A percentile compares a stretch with the other conserved stretches of the same genome.
These are phyloP conservation scores for Cryptocephalus primarius DNA, from an alignment of 2,888 invertebrate genomes.

Conservation along the genomic window DNA sequence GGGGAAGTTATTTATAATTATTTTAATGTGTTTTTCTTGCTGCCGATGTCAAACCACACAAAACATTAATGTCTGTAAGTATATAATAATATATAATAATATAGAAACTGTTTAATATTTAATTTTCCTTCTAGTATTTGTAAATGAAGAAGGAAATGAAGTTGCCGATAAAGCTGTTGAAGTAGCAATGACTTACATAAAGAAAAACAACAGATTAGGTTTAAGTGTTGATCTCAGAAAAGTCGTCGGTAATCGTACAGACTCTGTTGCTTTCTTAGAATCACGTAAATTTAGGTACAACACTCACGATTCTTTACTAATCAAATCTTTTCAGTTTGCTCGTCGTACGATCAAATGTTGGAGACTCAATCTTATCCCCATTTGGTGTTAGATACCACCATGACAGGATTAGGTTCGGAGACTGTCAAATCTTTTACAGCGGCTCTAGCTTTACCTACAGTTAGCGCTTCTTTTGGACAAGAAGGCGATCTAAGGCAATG, in stretches of 20 bases:
- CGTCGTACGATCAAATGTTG: slow-evolving; percentile 55
- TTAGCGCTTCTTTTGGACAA: slow-evolving; percentile 78
- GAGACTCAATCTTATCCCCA: slow-evolving; percentile 59
- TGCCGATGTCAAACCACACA: slow-evolving; percentile 49
- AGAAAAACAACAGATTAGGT: slow-evolving; percentile 57
- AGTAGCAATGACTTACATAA: slow-evolving; percentile 58
- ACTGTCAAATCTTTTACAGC: slow-evolving; percentile 75
- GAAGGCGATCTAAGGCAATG: slow-evolving; percentile 74
- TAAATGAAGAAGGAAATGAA: slow-evolving; percentile 64
- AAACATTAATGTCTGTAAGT: slow-evolving; percentile 65
- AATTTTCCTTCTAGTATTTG: slow-evolving; percentile 45
- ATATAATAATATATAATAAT: slow-evolving; percentile 4
- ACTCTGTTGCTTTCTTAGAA: slow-evolving; percentile 59
- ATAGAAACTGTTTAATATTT: not conserved
- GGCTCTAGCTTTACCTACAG: slow-evolving; percentile 69
- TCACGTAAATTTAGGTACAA: slow-evolving; percentile 43
- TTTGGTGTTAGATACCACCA: slow-evolving; percentile 71
- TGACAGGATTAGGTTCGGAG: slow-evolving; percentile 70
- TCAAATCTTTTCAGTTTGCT: slow-evolving; percentile 51
- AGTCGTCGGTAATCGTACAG: slow-evolving; percentile 59
- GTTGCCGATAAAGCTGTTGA: slow-evolving; percentile 61
- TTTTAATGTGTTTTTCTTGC: no score
- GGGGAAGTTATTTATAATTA: no score
- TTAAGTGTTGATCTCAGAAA: slow-evolving; percentile 50
- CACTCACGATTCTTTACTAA: slow-evolving; percentile 14